Base-by-base conservation (phyloP, 2,113 vertebrate genomes). In the Spea bombifrons region DNA sequence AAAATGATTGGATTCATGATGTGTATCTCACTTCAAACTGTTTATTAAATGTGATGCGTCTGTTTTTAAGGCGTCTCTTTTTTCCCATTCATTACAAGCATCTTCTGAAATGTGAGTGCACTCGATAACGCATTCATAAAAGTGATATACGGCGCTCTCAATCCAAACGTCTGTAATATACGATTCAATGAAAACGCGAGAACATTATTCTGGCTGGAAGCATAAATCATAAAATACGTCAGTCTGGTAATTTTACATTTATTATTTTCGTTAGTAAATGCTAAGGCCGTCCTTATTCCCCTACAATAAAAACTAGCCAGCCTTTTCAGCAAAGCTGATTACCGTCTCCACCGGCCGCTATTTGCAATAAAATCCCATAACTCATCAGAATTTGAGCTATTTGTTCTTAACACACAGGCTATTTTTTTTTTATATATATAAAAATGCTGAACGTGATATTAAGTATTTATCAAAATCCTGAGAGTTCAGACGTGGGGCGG, bases 331-430 rank as follows among this genome's bases (percentile, higher is more conserved):
- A 92, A 86, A 85, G 89, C 90, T 92, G 87, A 87, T 84, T 83
- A 83, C 86, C 88, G 87, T 92, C 90, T 90, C 85, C 86, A 84
- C 74, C 44, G 83, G 84, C 85, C 88, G 64, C 83, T 84, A 84
- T 72, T 30, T 47, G 81, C 86, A 55, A 53, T 85, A 87, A 82
- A 82, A 85, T 84, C 77, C 43, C 83, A 87, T 89, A 84, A 86
- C 86, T 91, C 87, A 90, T 84, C 87, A 75, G 84, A 83, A 89
- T 53, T 89, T 84, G 84, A 92, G 90, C 87, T 88, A 82, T 90
- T 89, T 86, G 89, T 89, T 91, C 84, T 84, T 84, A 86, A 81
- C 79, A 86, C 86, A 73, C 43, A 83, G 86, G 81, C 68, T 12
- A 89, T 90, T 86, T 83, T 15, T 43, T 46, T n/a, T 17, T 47